A percentile compares a stretch with the other conserved stretches of the same genome.
Evolutionary conservation across 2,797 vertebrate genomes (phyloP).

Genomic region (Vipera ursinii): DNA sequence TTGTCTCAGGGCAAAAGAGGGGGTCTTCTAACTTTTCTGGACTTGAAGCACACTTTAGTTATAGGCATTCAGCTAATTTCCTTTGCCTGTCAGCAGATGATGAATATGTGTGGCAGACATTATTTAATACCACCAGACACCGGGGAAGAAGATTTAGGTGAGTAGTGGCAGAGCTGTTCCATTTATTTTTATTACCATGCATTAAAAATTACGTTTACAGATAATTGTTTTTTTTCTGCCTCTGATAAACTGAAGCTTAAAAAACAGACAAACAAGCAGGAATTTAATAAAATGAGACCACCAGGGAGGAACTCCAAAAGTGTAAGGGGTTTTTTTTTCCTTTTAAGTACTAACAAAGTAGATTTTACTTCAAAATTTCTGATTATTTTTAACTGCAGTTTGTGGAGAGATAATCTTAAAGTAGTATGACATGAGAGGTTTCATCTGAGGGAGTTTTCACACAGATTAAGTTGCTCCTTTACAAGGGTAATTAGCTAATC

Average conservation of each 20-base stretch:
- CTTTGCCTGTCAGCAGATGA: slow-evolving; percentile 78
- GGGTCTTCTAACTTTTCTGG: slow-evolving; percentile 59
- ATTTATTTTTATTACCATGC: slow-evolving; percentile 84
- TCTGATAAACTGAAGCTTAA: slow-evolving; percentile 75
- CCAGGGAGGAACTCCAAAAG: slow-evolving; percentile 75
- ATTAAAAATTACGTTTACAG: slow-evolving; percentile 84
- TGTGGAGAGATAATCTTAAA: slow-evolving; percentile 63
- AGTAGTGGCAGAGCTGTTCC: slow-evolving; percentile 78
- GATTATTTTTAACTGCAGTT: slow-evolving; percentile 70
- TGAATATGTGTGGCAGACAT: slow-evolving; percentile 79
- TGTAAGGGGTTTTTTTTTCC: slow-evolving; percentile 61
- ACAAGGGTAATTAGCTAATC: slow-evolving; percentile 71
- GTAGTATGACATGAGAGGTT: slow-evolving; percentile 54
- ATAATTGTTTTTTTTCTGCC: slow-evolving; percentile 82
- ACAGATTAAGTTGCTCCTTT: slow-evolving; percentile 65
- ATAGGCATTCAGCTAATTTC: slow-evolving; percentile 63
- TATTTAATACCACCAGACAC: slow-evolving; percentile 84
- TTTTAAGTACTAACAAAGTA: slow-evolving; percentile 74
- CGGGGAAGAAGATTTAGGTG: slow-evolving; percentile 84
- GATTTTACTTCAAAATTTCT: slow-evolving; percentile 67
- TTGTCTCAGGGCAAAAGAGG: slow-evolving; percentile 53
- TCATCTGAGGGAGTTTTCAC: slow-evolving; percentile 55
- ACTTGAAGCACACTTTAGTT: slow-evolving; percentile 47
- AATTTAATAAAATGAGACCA: slow-evolving; percentile 81
- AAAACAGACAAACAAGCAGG: slow-evolving; percentile 69